A percentile compares a stretch with the other conserved stretches of the same genome.
These are phyloP conservation scores for Venusia cambrica DNA, from an alignment of 2,888 invertebrate species.

Conservation along the genomic window DNA sequence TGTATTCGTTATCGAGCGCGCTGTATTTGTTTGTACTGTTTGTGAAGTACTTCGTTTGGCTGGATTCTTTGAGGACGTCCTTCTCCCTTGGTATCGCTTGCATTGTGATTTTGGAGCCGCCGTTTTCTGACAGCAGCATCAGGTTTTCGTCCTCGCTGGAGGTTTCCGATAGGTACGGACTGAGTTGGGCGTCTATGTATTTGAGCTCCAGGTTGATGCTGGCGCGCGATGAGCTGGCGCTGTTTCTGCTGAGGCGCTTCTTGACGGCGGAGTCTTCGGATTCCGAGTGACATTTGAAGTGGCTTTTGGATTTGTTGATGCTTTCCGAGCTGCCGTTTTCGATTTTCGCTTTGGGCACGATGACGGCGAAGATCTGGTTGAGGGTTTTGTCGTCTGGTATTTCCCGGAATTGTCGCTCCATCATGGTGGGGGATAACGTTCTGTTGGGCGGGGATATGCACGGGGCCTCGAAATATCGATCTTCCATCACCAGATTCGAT, in stretches of 20 bases:
- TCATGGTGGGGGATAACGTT: constrained; percentile 70
- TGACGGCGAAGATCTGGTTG: constrained; percentile 72
- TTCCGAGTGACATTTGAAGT: constrained; percentile 62
- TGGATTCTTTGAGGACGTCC: constrained; percentile 66
- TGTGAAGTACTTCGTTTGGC: constrained; percentile 57
- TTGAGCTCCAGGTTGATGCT: constrained; percentile 67
- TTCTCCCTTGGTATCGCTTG: constrained; percentile 61
- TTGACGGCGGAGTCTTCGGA: constrained; percentile 70
- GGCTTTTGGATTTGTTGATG: constrained; percentile 59
- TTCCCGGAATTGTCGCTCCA: constrained; percentile 70
- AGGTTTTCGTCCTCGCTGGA: constrained; percentile 76
- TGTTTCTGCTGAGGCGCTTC: constrained; percentile 61
- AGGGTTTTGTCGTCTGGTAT: constrained; percentile 50
- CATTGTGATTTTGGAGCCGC: constrained; percentile 74
- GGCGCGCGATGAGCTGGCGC: constrained; percentile 61
- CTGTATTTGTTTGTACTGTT: constrained; percentile 72
- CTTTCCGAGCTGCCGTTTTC: constrained; percentile 62
- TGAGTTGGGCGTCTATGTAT: constrained; percentile 59
- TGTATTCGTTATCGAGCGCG: constrained; percentile 71
- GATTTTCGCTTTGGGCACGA: constrained; percentile 68
- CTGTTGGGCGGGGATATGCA: constrained; percentile 73
- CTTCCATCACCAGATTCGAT: constrained; percentile 53
- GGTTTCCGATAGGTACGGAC: constrained; percentile 61
- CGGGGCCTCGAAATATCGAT: constrained; percentile 59
- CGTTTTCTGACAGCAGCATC: constrained; percentile 70